Evolutionary conservation across 2,888 invertebrate species (phyloP).

Genomic region (Hesperia comma): DNA sequence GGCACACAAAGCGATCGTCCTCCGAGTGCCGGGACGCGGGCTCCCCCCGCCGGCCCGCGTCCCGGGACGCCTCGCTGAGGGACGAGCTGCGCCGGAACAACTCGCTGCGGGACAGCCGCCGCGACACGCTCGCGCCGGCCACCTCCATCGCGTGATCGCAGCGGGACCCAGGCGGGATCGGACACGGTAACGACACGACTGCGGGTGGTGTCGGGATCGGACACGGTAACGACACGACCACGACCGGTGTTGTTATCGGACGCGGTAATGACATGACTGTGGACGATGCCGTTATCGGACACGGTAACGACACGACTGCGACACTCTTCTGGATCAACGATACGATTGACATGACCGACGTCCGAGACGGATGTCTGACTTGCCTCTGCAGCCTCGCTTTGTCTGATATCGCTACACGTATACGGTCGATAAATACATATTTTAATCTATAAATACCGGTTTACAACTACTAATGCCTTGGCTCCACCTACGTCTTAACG

Average conservation of each 20-base stretch:
- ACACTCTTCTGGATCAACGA: background rate
- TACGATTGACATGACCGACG: background rate
- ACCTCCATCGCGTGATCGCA: conserved; percentile 68
- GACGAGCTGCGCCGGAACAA: conserved; percentile 75
- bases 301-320: background rate
- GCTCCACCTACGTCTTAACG: too few relatives aligned
- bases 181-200: background rate
- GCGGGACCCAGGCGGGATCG: too few relatives aligned
- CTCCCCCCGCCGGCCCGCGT: conserved; percentile 69
- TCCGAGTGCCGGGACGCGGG: conserved; percentile 76
- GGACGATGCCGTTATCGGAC: too few relatives aligned
- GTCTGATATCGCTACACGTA: too few relatives aligned
- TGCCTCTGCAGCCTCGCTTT: too few relatives aligned
- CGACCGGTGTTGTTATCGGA: too few relatives aligned
- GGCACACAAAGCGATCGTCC: conserved; percentile 79
- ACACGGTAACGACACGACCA: background rate
- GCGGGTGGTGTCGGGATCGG: too few relatives aligned
- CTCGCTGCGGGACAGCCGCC: conserved; percentile 68
- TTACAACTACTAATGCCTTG: too few relatives aligned
- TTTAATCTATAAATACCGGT: too few relatives aligned
- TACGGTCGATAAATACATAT: too few relatives aligned
- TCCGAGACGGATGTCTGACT: too few relatives aligned
- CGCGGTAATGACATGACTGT: background rate
- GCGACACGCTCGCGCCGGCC: conserved; percentile 63
- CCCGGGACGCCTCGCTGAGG: conserved; percentile 64